These are phyloP conservation scores for Dascillus cervinus DNA, from an alignment of 2,888 invertebrate genomes.

Conservation along the genomic window DNA sequence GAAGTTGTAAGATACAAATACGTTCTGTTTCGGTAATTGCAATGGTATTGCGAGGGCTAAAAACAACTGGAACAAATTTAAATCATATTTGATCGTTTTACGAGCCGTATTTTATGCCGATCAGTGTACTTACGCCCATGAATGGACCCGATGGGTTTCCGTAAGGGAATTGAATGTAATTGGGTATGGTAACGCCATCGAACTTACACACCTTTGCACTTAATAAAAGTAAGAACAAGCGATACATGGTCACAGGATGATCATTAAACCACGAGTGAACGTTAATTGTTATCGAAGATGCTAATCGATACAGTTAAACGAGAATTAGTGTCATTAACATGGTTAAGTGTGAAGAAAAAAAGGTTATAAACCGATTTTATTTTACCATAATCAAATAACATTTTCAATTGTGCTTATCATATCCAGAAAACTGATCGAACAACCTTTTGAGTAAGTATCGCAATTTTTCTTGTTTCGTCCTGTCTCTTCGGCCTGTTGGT, in stretches of 20 bases:
- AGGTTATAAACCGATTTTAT: no score
- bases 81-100: constrained; percentile 3
- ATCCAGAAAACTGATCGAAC: constrained; percentile 48
- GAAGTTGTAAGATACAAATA: constrained; percentile 65
- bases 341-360: no score
- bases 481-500: constrained; percentile 48
- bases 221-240: no score
- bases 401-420: no score
- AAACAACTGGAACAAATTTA: constrained; percentile 47
- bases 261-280: no score
- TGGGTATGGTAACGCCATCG: constrained; percentile 10
- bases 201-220: no score
- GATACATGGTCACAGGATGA: no score
- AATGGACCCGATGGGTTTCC: constrained; percentile 21
- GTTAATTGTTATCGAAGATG: no score
- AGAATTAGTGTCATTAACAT: no score
- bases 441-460: constrained; percentile 40
- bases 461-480: constrained; percentile 45
- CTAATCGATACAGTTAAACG: no score
- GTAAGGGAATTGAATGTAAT: constrained; percentile 16
- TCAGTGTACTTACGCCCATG: constrained; percentile 21
- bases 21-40: constrained; percentile 56
- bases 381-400: no score
- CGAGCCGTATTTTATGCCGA: no score
- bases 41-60: constrained; percentile 62